Base-by-base conservation (phyloP, 2,113 vertebrate species). In the Taurulus bubalis region DNA sequence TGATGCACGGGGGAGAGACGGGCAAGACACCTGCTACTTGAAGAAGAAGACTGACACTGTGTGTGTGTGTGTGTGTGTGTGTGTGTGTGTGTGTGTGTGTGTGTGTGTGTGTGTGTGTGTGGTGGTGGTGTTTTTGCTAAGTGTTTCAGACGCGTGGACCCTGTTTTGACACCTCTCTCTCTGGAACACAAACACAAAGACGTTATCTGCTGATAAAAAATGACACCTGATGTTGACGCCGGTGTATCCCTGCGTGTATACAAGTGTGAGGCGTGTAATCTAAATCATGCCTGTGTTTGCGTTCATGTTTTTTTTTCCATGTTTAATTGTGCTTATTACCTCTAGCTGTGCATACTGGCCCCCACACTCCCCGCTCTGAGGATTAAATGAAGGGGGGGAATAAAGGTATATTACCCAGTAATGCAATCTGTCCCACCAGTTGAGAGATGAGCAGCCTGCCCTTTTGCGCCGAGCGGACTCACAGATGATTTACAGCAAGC, bases 381-480 rank as follows among this genome's bases (percentile, higher is more conserved):
- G 89, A 92, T 92, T 94, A 93, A 94, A 94, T 91, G 40, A 14
- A 7, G 49, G 90, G 90, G 82, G 86, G 86, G 83, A 91, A 92
- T 92, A 90, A 89, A 90, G 92, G 88, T 93, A 85, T 93, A 93
- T 94, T 93, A 88, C 89, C 90, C 89, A 76, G 91, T 95, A 94
- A 93, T 93, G 92, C 84, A 91, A 93, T 93, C 92, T 93, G 93
- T 93, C 92, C 81, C 51, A 9, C 47, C 58, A 79, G 85, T 87
- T 89, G 91, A 94, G 91, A 91, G 88, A 94, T 93, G 94, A 91
- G 89, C 90, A 82, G 82, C 80, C 79, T 93, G 91, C 91, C 93
- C 93, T 93, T 55, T 93, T 93, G 88, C 80, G 91, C 84, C 59
- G 87, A 86, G 85, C 83, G 38, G 87, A 88, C 87, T 85, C 66